Percentiles rank a stretch among this genome's conserved stretches.
These are phyloP conservation scores for Watsonalla binaria DNA, from an alignment of 2,888 invertebrate genomes.

Conservation along the genomic window DNA sequence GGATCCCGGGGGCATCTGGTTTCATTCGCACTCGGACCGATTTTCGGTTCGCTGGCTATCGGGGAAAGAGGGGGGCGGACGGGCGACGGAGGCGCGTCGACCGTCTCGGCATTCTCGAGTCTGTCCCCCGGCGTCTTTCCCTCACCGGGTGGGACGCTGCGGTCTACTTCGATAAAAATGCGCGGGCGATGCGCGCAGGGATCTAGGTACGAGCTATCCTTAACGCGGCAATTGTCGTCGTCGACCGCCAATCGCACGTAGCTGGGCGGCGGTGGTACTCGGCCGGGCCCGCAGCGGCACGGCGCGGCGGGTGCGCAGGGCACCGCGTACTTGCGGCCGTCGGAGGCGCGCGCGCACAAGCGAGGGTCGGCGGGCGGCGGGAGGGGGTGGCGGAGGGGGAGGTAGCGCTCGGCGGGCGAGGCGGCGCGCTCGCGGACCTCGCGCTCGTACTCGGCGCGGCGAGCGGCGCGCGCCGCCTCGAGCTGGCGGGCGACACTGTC, in stretches of 20 bases:
- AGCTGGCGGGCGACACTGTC: not conserved
- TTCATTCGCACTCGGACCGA: not conserved
- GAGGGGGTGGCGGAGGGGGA: too few relatives aligned
- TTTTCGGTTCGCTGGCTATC: constrained; percentile 19
- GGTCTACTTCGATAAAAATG: constrained; percentile 37
- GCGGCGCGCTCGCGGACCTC: not conserved
- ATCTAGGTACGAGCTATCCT: constrained; percentile 19
- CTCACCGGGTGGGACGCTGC: constrained; percentile 10
- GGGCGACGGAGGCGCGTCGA: not conserved
- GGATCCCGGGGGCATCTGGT: not conserved
- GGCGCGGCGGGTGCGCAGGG: too few relatives aligned
- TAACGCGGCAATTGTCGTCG: constrained; percentile 27
- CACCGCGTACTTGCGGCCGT: too few relatives aligned
- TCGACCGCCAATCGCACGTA: constrained; percentile 19
- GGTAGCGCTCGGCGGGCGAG: too few relatives aligned
- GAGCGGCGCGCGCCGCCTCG: not conserved
- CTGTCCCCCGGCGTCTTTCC: not conserved
- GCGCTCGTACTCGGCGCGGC: not conserved
- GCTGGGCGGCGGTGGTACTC: not conserved
- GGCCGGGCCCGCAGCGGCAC: not conserved
- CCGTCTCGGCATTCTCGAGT: not conserved
- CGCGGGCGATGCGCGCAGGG: constrained; percentile 48
- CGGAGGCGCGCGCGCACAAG: not conserved
- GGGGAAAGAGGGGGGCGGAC: constrained; percentile 7
- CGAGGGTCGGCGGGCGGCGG: not conserved